Evolutionary conservation across 2,797 vertebrate species (phyloP), one percentile per base, ranked within the genome.

Genomic region (Petrocephalus sullivani): DNA sequence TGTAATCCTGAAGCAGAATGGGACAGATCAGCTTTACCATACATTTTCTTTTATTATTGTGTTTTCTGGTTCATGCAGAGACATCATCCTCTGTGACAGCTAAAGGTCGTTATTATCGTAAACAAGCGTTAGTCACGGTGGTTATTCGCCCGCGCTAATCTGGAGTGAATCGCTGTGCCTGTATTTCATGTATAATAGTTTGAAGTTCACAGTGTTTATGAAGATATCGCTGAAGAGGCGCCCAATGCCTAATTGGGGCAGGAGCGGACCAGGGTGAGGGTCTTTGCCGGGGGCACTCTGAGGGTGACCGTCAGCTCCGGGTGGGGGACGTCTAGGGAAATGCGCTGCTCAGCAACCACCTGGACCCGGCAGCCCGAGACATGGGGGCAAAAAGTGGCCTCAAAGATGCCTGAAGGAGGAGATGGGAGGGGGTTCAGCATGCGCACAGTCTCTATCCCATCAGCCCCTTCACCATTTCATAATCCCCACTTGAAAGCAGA

Each of bases 321-420:
- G 89, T 94, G 92, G 75, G 92, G 93, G 92, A 96, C 91, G 54
- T 97, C 95, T 12, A 98, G 94, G 81, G 96, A 95, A 86, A 96
- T 95, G 85, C 93, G 95, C n/a, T 93, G 95, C 54, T 95, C 93
- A 1, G 94, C 91, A 2, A 96, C 91, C 89, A 98, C 95, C 61
- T 96, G 95, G 86, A 95, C 94, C 90, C 93, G 95, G 93, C 98
- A 99, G 90, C 98, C 98, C 57, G 96, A 97, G 49, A 93, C 90
- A 9, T 95, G 95, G 7, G 98, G 98, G 91, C 98, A 99, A 93
- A 97, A 98, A 0, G 96, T 95, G 78, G 97, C 97, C 28, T 85
- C 96, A 90, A 98, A 93, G 57, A 93, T 92, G 87, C 97, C 98
- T 99, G 91, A 8, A 89, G 86, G 49, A 78, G 41, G 49, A 10